These are phyloP conservation scores for Donacobius atricapilla DNA, from an alignment of 2,113 vertebrate species.

Conservation along the genomic window DNA sequence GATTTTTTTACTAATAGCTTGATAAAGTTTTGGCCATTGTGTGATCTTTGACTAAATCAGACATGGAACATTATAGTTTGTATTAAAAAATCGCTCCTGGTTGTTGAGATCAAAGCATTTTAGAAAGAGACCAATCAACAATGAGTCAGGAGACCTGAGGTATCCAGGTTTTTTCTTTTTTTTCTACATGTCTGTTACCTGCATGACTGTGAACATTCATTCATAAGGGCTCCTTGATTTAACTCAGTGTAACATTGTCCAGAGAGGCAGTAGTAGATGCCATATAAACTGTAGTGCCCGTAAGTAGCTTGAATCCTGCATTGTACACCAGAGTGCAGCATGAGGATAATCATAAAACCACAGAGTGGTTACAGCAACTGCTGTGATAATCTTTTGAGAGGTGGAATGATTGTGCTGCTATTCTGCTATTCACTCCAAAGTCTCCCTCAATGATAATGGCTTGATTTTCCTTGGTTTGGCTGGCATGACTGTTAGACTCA, in stretches of 20 bases:
- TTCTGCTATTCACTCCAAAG: not conserved
- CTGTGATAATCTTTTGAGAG: slow-evolving; percentile 52
- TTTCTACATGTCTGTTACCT: not conserved
- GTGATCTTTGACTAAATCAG: not conserved
- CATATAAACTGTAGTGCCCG: not conserved
- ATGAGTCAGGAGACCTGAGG: not conserved
- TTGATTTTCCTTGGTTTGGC: slow-evolving; percentile 41
- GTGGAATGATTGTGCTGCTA: slow-evolving; percentile 10
- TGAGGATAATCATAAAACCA: slow-evolving; percentile 49
- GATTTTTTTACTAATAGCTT: not conserved
- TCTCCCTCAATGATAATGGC: not conserved
- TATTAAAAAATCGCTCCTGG: not conserved
- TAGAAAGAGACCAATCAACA: not conserved
- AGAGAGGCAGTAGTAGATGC: not conserved
- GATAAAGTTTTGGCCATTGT: not conserved
- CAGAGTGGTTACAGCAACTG: slow-evolving; percentile 18
- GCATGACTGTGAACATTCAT: not conserved
- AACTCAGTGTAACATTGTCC: not conserved
- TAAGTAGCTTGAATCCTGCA: not conserved
- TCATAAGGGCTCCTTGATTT: not conserved
- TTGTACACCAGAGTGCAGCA: not conserved
- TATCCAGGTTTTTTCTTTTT: not conserved
- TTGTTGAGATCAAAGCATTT: not conserved
- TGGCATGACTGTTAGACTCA: not conserved
- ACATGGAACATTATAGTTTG: not conserved